Percentiles rank a stretch among this genome's conserved stretches.
Evolutionary conservation across 2,888 invertebrate genomes (phyloP).

Genomic region (Xanthia icteritia): DNA sequence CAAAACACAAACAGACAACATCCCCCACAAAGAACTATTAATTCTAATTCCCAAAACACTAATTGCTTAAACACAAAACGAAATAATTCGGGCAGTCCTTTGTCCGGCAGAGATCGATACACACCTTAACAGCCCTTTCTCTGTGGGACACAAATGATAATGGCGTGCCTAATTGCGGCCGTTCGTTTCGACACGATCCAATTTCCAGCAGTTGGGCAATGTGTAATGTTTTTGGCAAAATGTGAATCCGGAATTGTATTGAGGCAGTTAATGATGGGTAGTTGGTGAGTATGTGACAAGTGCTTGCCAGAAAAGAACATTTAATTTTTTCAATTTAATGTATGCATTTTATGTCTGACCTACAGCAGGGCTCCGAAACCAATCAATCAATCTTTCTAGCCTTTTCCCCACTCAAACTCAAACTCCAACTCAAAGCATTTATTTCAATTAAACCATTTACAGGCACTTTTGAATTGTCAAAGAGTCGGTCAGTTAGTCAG

Average conservation of each 20-base stretch:
- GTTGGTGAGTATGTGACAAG: background rate
- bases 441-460: too few species aligned
- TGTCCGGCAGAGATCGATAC: conserved; percentile 51
- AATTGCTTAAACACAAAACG: conserved; percentile 48
- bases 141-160: conserved; percentile 72
- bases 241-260: conserved; percentile 38
- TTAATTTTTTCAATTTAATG: background rate
- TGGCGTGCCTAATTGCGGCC: conserved; percentile 72
- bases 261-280: conserved; percentile 28
- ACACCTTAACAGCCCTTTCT: conserved; percentile 73
- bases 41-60: conserved; percentile 39
- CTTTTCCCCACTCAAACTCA: background rate
- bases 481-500: too few species aligned
- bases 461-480: too few species aligned
- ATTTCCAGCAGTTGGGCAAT: conserved; percentile 64
- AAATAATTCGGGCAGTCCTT: conserved; percentile 38
- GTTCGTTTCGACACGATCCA: conserved; percentile 74
- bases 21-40: conserved; percentile 34
- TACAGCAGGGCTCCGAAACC: background rate
- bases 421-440: too few species aligned
- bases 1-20: conserved; percentile 16
- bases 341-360: background rate
- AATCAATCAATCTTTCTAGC: background rate
- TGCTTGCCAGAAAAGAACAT: background rate
- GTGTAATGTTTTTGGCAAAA: conserved; percentile 51